phyloP scores from a whole-genome alignment of 2,888 invertebrate genomes.

The Temnothorax unifasciatus region DNA sequence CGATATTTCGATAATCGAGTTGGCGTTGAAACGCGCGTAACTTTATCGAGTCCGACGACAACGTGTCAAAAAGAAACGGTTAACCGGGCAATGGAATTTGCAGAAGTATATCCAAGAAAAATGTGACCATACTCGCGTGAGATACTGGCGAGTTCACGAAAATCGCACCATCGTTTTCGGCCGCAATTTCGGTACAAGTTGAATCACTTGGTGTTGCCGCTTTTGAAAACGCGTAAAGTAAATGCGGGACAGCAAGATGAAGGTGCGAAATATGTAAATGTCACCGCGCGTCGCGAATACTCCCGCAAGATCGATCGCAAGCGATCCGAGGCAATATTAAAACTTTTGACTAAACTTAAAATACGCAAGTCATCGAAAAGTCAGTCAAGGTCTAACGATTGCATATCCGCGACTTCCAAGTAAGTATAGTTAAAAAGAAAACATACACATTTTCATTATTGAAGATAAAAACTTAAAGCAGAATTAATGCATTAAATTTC shows the following conservation, averaged over 20 bases:
- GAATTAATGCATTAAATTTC: not conserved
- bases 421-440: conserved; percentile 37
- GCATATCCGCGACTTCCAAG: conserved; percentile 54
- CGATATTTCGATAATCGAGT: conserved; percentile 25
- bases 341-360: conserved; percentile 72
- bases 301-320: conserved; percentile 59
- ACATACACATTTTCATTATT: not conserved
- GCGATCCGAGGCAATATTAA: conserved; percentile 66
- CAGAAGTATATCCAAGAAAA: conserved; percentile 48
- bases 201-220: conserved; percentile 48
- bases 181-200: conserved; percentile 58
- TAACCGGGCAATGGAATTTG: not conserved
- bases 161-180: conserved; percentile 58
- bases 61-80: not conserved
- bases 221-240: conserved; percentile 32
- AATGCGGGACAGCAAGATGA: conserved; percentile 56
- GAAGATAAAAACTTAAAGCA: not conserved
- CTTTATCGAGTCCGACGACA: not conserved
- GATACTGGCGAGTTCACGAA: conserved; percentile 73
- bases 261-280: conserved; percentile 55
- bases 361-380: conserved; percentile 56
- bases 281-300: conserved; percentile 56
- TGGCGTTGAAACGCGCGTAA: not conserved
- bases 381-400: conserved; percentile 37
- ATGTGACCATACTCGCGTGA: conserved; percentile 62